Conservation (phyloP, 2,797 vertebrate species). For the Parotocinclus haroldoi region DNA sequence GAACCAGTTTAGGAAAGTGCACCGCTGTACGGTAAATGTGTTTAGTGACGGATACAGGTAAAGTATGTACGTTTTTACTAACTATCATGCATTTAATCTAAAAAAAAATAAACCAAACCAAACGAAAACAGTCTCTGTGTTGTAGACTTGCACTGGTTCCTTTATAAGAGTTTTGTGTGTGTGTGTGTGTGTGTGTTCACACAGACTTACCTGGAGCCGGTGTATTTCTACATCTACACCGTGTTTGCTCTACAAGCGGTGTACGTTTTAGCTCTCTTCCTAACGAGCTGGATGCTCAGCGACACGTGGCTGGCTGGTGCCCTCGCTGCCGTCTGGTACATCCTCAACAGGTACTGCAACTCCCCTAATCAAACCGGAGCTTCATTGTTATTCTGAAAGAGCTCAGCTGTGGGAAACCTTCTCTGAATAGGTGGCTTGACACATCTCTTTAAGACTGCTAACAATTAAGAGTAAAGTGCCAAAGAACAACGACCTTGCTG, state of each 20-base stretch:
- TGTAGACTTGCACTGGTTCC: too few relatives aligned
- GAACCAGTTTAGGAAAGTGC: too few relatives aligned
- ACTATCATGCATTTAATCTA: too few relatives aligned
- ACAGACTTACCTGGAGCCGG: conserved; percentile 88
- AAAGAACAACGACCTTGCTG: not conserved
- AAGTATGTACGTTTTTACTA: too few relatives aligned
- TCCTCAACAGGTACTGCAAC: conserved; percentile 84
- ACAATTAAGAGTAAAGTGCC: not conserved
- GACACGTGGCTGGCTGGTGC: conserved; percentile 90
- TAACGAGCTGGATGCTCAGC: conserved; percentile 92
- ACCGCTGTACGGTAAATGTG: too few relatives aligned
- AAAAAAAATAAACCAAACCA: too few relatives aligned
- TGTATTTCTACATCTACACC: conserved; percentile 99
- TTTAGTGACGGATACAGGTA: too few relatives aligned
- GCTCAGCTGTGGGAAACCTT: not conserved
- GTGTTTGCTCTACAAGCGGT: conserved; percentile 92
- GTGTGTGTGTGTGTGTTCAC: conserved; percentile 46
- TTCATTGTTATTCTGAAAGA: conserved; percentile 11
- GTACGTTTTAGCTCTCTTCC: conserved; percentile 87
- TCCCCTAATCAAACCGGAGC: not conserved
- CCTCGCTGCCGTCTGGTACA: conserved; percentile 87
- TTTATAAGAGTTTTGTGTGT: not conserved
- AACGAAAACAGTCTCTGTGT: too few relatives aligned
- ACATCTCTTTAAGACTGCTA: not conserved
- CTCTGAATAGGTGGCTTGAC: conserved; percentile 1